A percentile compares a stretch with the other conserved stretches of the same genome.
Conservation (phyloP, 1,140 invertebrate genomes). For the Drosophila sucinea region DNA sequence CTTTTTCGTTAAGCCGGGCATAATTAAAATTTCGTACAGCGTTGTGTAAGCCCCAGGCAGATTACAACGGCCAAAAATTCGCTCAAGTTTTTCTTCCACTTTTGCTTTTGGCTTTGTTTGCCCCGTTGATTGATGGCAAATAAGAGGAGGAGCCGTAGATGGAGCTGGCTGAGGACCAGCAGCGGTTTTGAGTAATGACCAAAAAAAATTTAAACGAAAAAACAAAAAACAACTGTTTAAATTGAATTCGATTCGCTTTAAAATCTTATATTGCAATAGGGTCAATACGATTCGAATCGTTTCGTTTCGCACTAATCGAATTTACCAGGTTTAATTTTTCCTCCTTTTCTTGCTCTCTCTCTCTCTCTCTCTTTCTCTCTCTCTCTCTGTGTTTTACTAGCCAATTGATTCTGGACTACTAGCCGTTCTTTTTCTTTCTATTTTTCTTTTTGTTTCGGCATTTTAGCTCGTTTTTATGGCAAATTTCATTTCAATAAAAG, state of each 20-base stretch:
- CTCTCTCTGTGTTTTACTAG: slow-evolving; percentile 41
- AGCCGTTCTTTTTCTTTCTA: background rate
- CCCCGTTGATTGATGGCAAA: slow-evolving; percentile 69
- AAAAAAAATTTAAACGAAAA: slow-evolving; percentile 57
- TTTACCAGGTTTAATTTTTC: slow-evolving; percentile 22
- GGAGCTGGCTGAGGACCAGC: background rate
- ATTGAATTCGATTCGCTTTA: slow-evolving; percentile 36
- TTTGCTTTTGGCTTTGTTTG: slow-evolving; percentile 61
- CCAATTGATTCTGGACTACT: slow-evolving; percentile 28
- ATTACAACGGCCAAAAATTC: slow-evolving; percentile 58
- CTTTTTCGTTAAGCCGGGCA: slow-evolving; percentile 73
- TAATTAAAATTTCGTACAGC: slow-evolving; percentile 74
- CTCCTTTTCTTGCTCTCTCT: background rate
- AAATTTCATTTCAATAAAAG: slow-evolving; percentile 79
- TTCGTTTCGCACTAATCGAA: slow-evolving; percentile 43
- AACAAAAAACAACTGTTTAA: slow-evolving; percentile 32
- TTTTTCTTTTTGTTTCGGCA: slow-evolving; percentile 18
- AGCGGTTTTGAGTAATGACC: slow-evolving; percentile 10
- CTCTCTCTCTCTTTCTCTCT: background rate
- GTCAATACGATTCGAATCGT: slow-evolving; percentile 26
- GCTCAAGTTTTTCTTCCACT: slow-evolving; percentile 26
- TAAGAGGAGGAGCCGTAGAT: slow-evolving; percentile 31
- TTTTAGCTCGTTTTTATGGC: slow-evolving; percentile 56
- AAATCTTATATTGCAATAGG: slow-evolving; percentile 20
- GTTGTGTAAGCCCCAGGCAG: slow-evolving; percentile 66